Conservation (phyloP, 2,888 invertebrate genomes). For the Idaea dimidiata region DNA sequence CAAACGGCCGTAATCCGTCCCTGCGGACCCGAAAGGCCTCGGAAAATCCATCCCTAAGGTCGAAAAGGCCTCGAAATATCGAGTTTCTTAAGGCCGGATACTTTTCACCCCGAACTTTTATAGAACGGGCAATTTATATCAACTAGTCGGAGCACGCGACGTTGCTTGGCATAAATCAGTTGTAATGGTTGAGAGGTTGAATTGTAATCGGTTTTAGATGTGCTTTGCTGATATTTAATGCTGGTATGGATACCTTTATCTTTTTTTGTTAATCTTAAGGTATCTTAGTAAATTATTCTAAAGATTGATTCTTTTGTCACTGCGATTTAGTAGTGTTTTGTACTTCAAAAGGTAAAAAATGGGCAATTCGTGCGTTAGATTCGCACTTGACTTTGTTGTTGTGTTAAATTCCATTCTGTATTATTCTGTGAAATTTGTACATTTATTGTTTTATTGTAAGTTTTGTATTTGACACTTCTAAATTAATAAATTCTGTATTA, state of each 20-base stretch:
- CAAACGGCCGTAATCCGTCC: background rate
- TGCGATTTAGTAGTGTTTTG: background rate
- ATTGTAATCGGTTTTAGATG: background rate
- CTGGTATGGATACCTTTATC: background rate
- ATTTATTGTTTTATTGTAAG: too few relatives aligned
- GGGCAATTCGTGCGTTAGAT: too few relatives aligned
- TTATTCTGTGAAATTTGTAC: too few relatives aligned
- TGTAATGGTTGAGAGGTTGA: background rate
- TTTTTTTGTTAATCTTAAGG: background rate
- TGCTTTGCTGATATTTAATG: background rate
- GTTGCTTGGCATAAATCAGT: background rate
- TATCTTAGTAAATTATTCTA: background rate
- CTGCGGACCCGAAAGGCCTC: background rate
- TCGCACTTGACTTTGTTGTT: too few relatives aligned
- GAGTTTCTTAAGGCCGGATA: background rate
- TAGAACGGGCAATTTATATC: background rate
- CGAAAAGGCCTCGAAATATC: background rate
- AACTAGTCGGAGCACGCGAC: background rate
- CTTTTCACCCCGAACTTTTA: conserved; percentile 1
- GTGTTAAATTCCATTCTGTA: too few relatives aligned
- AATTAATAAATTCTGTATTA: too few relatives aligned
- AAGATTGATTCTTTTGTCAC: background rate
- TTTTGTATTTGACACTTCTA: too few relatives aligned
- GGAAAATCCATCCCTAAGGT: background rate
- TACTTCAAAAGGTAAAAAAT: too few relatives aligned